Percentiles rank a stretch among this genome's conserved stretches.
These are phyloP conservation scores for Amphimedon queenslandica DNA, from an alignment of 37 sponge, comb jelly and placozoan genomes.

Conservation along the genomic window DNA sequence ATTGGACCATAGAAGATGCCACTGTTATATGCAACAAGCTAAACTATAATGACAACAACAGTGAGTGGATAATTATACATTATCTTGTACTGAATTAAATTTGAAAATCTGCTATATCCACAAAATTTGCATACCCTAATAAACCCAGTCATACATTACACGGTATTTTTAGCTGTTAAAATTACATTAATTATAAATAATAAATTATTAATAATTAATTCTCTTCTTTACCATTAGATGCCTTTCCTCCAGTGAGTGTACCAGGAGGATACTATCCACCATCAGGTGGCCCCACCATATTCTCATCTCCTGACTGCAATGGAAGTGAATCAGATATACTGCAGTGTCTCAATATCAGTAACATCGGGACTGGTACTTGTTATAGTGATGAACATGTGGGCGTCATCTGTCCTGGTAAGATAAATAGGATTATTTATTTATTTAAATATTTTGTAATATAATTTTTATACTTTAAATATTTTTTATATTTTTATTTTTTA, in stretches of 20 bases:
- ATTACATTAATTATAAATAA: no score
- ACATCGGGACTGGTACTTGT: background rate
- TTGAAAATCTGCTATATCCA: background rate
- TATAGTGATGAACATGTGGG: background rate
- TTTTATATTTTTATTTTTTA: no score
- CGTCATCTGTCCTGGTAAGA: constrained; percentile 1
- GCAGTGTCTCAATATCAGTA: background rate
- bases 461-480: background rate
- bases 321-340: background rate
- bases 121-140: background rate
- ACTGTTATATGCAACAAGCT: constrained; percentile 36
- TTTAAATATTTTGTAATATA: no score
- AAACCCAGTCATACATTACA: no score
- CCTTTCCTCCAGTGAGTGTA: no score
- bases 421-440: background rate
- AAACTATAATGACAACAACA: background rate
- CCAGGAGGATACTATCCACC: background rate
- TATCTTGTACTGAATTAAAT: background rate
- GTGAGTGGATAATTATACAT: background rate
- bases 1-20: constrained; percentile 29
- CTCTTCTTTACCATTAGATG: no score
- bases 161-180: no score
- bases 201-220: no score
- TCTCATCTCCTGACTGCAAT: background rate
- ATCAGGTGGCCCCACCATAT: background rate